Conservation (phyloP, 2,888 invertebrate genomes). For the Sminthurides aquaticus region DNA sequence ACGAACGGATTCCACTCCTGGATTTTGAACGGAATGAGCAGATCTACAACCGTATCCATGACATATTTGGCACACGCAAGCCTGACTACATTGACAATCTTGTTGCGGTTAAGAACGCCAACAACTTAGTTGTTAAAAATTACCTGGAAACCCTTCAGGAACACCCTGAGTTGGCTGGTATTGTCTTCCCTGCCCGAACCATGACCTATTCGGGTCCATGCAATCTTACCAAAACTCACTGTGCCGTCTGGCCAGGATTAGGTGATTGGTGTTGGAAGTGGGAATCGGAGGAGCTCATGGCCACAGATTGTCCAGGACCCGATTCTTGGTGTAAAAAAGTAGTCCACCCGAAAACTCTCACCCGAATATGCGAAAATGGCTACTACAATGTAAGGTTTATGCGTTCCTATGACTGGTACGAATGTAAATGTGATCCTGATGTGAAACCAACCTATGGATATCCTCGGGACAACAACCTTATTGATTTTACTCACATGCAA, state of each 20-base stretch:
- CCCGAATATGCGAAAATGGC: too few species aligned
- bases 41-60: slow-evolving; percentile 8
- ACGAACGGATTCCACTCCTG: slow-evolving; percentile 19
- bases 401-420: too few species aligned
- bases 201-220: too few species aligned
- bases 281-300: too few species aligned
- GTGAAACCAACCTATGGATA: background rate
- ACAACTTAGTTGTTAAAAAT: slow-evolving; percentile 16
- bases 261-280: too few species aligned
- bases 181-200: slow-evolving; percentile 26
- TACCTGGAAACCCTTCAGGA: slow-evolving; percentile 3
- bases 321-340: too few species aligned
- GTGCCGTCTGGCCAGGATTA: too few species aligned
- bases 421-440: background rate
- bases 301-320: too few species aligned
- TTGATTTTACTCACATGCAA: background rate
- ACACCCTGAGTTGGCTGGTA: slow-evolving; percentile 11
- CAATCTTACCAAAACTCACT: too few species aligned
- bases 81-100: slow-evolving; percentile 22
- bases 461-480: background rate
- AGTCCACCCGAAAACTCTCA: too few species aligned
- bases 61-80: background rate
- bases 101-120: slow-evolving; percentile 14
- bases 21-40: slow-evolving; percentile 14
- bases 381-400: too few species aligned